Evolutionary conservation across 2,113 vertebrate species (phyloP), one percentile per base, ranked within the genome.

Genomic region (Antechinus stuartii): DNA sequence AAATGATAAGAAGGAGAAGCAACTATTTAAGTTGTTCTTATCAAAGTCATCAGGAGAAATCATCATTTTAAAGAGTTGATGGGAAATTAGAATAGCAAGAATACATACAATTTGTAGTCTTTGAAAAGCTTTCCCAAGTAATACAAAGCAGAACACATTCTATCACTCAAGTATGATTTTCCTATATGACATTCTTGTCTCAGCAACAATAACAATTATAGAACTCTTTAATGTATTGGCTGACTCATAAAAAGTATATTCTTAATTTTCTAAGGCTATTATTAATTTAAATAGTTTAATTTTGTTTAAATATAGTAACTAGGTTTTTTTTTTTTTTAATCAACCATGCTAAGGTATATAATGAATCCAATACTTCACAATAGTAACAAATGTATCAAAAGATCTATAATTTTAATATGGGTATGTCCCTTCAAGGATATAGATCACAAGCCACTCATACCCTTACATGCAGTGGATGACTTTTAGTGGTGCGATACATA

Each of bases 1-100:
- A 12, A 30, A 52, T 10, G 27, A 3, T 0, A n/a, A 7, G 19
- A 5, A 10, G 9, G 68, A 7, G 0, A 42, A 8, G n/a, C 4
- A 5, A 84, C 68, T n/a, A 84, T 35, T 14, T 35, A 68, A 68
- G 12, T 68, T 68, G 16, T 16, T 35, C 61, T 11, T 68, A 35
- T 35, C 7, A 42, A 42, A 84, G 7, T 42, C 19, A 84, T 84
- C 19, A 84, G 68, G 16, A 23, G 68, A 84, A 7, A 84, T n/a
- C 25, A 57, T 57, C 1, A 10, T n/a, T n/a, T 76, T 35, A 68
- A 68, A 61, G 57, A 61, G 3, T 2, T 61, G n/a, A 68, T 14
- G 61, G 27, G 35, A 35, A 76, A 12, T 76, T 35, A n/a, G 35
- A 76, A 76, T 76, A 76, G 14, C 61, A 35, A n/a, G 30, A n/a